Evolutionary conservation across 2,797 vertebrate species (phyloP).

Genomic region (Alauda arvensis): DNA sequence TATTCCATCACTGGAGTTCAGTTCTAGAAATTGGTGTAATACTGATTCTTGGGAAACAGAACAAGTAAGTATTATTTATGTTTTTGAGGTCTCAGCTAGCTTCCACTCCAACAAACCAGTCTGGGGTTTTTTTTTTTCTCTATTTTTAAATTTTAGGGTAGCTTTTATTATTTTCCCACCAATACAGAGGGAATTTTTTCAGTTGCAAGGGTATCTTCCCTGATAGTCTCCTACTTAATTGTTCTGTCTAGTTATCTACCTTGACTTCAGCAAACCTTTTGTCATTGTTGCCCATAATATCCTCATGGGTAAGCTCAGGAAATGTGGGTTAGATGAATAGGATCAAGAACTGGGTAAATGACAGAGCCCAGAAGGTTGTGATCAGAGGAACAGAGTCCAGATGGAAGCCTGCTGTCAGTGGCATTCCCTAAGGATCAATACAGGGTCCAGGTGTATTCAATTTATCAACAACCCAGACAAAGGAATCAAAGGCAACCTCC

Average conservation of each 20-base stretch:
- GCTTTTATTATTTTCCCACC: neutral
- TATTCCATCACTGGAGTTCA: neutral
- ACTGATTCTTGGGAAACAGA: neutral
- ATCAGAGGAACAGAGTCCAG: neutral
- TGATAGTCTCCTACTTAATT: neutral
- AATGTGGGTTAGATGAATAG: neutral
- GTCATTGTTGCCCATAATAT: neutral
- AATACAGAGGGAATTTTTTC: neutral
- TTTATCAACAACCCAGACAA: neutral
- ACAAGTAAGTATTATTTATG: neutral
- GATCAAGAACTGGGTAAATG: neutral
- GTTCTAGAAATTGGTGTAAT: neutral
- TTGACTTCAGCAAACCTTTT: neutral
- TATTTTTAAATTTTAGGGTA: neutral
- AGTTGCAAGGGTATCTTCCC: neutral
- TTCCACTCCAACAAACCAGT: neutral
- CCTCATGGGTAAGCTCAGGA: neutral
- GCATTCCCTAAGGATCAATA: neutral
- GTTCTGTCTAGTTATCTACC: neutral
- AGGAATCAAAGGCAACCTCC: neutral
- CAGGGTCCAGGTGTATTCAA: neutral
- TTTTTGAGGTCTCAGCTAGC: neutral
- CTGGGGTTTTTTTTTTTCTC: neutral
- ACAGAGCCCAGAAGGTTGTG: neutral
- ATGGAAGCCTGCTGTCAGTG: neutral